phyloP scores from a whole-genome alignment of 2,888 invertebrate species.

The Horisme vitalbata region DNA sequence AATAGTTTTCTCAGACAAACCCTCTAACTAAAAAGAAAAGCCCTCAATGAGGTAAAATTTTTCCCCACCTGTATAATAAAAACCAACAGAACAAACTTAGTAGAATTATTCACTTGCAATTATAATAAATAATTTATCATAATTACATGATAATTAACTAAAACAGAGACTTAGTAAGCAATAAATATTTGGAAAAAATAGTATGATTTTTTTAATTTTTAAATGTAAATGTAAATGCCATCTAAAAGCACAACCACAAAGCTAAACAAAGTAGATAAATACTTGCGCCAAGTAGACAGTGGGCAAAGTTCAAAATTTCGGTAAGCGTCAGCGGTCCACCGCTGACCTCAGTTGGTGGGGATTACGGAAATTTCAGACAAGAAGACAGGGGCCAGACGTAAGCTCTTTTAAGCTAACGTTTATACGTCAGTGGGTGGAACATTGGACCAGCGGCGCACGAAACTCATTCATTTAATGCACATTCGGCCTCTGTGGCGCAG shows the following conservation, averaged over 20 bases:
- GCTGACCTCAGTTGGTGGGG: conserved; percentile 49
- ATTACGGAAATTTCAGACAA: conserved; percentile 45
- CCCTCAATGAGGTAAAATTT: too few species aligned
- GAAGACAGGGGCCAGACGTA: conserved; percentile 31
- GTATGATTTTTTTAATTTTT: neutral
- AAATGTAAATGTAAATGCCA: conserved; percentile 37
- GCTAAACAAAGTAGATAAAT: conserved; percentile 36
- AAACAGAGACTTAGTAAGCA: too few species aligned
- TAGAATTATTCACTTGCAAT: too few species aligned
- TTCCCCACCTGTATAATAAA: too few species aligned
- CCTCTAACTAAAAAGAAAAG: too few species aligned
- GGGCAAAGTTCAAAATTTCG: conserved; percentile 51
- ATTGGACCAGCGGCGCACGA: conserved; percentile 2
- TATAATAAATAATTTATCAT: too few species aligned
- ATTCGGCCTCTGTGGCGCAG: neutral
- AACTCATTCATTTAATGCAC: conserved; percentile 5
- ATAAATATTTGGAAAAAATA: too few species aligned
- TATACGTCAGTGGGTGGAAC: conserved; percentile 18
- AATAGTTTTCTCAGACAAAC: too few species aligned
- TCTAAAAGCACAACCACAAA: conserved; percentile 37
- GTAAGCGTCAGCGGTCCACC: conserved; percentile 56
- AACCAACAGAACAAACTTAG: too few species aligned
- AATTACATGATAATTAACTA: too few species aligned
- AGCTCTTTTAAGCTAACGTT: conserved; percentile 28
- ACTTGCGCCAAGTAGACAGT: conserved; percentile 49